Percentiles rank a stretch among this genome's conserved stretches.
Evolutionary conservation across 2,113 vertebrate genomes (phyloP).

Genomic region (Cyanoramphus novaezelandiae): DNA sequence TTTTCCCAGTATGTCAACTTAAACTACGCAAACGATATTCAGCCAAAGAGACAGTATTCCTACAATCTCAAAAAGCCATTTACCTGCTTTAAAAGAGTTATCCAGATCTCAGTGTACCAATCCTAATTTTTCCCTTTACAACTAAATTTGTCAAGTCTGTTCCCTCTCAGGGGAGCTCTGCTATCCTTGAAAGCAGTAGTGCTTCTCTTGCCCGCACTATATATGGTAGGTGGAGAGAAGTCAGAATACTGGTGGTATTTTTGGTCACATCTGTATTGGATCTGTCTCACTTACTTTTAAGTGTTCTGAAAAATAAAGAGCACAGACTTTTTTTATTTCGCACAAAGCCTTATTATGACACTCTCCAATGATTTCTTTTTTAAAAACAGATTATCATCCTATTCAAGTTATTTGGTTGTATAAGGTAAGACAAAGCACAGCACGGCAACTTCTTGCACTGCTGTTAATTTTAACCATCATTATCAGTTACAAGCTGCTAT

Average conservation of each 20-base stretch:
- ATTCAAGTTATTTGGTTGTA: constrained; percentile 36
- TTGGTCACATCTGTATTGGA: not conserved
- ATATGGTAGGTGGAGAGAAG: not conserved
- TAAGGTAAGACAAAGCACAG: constrained; percentile 62
- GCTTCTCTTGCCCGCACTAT: not conserved
- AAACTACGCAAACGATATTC: not conserved
- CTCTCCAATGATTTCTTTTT: not conserved
- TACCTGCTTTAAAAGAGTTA: not conserved
- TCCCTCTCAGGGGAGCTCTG: not conserved
- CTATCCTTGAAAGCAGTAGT: not conserved
- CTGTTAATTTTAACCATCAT: constrained; percentile 79
- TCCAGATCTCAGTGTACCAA: not conserved
- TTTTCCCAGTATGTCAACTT: not conserved
- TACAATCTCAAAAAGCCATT: not conserved
- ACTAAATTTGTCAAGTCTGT: not conserved
- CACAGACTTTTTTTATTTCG: not conserved
- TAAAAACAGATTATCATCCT: not conserved
- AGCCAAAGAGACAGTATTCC: not conserved
- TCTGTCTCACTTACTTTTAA: not conserved
- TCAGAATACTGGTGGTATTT: not conserved
- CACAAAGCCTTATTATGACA: not conserved
- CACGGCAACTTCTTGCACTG: constrained; percentile 34
- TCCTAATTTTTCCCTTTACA: not conserved
- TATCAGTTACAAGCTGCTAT: constrained; percentile 77
- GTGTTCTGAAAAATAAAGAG: not conserved